These are phyloP conservation scores for Oceanodroma leucorhoa DNA, from an alignment of 2,797 vertebrate genomes.

Conservation along the genomic window DNA sequence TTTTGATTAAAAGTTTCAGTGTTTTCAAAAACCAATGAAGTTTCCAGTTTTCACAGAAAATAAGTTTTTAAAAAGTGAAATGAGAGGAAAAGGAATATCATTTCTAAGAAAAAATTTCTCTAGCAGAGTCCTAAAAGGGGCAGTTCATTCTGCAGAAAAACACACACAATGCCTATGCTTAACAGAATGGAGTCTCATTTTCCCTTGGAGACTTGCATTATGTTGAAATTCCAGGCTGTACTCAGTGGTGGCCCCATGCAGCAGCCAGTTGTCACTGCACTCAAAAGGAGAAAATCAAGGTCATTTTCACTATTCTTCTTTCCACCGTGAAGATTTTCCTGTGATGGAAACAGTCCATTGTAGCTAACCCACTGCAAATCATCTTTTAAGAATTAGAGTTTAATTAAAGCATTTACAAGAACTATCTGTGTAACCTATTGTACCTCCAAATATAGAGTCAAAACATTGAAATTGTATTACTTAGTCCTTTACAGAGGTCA, in stretches of 20 bases:
- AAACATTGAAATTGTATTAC: neutral
- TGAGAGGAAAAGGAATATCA: neutral
- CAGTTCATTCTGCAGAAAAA: neutral
- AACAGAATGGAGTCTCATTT: neutral
- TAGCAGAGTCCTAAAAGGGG: neutral
- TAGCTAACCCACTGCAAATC: neutral
- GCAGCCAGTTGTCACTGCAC: neutral
- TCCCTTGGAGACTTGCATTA: neutral
- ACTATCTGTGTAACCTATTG: neutral
- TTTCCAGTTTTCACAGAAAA: neutral
- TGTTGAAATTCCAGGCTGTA: neutral
- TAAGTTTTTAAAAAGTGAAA: neutral
- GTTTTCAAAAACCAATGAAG: neutral
- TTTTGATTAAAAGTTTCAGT: slow-evolving; percentile 30
- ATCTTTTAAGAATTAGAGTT: neutral
- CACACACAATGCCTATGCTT: neutral
- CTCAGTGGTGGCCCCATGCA: neutral
- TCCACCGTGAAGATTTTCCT: neutral
- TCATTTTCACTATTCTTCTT: neutral
- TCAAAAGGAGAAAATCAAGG: neutral
- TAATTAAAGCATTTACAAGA: neutral
- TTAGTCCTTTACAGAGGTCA: neutral
- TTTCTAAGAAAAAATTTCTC: neutral
- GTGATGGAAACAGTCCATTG: neutral
- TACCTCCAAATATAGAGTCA: neutral